These are phyloP conservation scores for Echinops telfairi DNA, from an alignment of 2,113 vertebrate species.

Conservation along the genomic window DNA sequence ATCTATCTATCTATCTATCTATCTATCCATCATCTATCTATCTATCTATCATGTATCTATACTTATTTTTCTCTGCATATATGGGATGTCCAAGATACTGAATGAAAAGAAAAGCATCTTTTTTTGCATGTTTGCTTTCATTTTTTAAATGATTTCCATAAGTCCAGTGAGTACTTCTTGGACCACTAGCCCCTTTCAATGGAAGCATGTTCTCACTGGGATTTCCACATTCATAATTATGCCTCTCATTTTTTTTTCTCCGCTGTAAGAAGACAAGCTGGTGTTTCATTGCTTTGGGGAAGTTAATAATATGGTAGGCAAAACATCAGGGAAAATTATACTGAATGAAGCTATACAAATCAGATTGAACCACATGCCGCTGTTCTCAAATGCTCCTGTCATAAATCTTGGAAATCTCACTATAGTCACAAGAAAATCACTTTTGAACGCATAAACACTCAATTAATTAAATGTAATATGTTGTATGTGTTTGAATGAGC, in stretches of 20 bases:
- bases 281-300: slow-evolving; percentile 91
- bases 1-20: background rate
- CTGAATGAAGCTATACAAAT: slow-evolving; percentile 92
- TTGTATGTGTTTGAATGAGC: slow-evolving; percentile 84
- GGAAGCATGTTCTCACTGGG: slow-evolving; percentile 90
- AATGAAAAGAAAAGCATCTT: slow-evolving; percentile 85
- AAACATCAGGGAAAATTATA: slow-evolving; percentile 93
- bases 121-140: slow-evolving; percentile 81
- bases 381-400: slow-evolving; percentile 90
- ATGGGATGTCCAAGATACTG: slow-evolving; percentile 81
- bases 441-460: slow-evolving; percentile 91
- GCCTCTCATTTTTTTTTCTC: slow-evolving; percentile 89
- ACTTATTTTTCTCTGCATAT: slow-evolving; percentile 81
- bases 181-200: slow-evolving; percentile 88
- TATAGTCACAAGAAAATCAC: slow-evolving; percentile 90
- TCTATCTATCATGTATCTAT: too few species aligned
- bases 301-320: slow-evolving; percentile 93
- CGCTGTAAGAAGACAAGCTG: slow-evolving; percentile 89
- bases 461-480: slow-evolving; percentile 90
- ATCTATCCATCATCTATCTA: too few species aligned
- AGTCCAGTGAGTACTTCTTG: slow-evolving; percentile 88
- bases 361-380: slow-evolving; percentile 87
- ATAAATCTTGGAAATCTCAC: slow-evolving; percentile 89
- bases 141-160: slow-evolving; percentile 87
- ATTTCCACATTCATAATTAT: slow-evolving; percentile 92